Evolutionary conservation across 1,140 invertebrate genomes (phyloP), one percentile per base, ranked within the genome.

Genomic region (Drosophila sechellia): DNA sequence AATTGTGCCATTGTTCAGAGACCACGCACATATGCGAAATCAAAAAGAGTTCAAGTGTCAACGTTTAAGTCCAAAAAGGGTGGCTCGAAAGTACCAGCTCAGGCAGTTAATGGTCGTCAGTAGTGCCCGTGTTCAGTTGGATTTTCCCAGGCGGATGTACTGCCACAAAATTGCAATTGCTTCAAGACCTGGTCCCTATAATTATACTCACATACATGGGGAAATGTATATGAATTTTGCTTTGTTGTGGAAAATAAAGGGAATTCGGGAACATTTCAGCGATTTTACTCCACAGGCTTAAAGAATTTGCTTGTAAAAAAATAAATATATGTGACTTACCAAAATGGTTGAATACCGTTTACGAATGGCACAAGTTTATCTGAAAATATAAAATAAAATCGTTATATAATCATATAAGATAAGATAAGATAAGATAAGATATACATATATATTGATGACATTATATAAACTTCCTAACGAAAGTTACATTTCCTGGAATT

Each of bases 41-140:
- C 84, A 87, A 86, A 87, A 87, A 89, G 83, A 87, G 83, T 87
- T 87, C 83, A 87, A 87, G 83, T 70, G 76, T 79, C 77, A 60
- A 57, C 83, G 60, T 81, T 86, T 86, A 86, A 74, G 69, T 78
- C 64, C 31, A 52, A 52, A 31, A 35, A 52, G 49, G 43, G 20
- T 54, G 64, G 37, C 46, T 71, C 34, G 49, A 43, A 65, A 86
- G 83, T 77, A 57, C 69, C 59, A 46, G 13, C 71, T 84, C 55
- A 63, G 80, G 75, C 64, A 83, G 75, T 84, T 84, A 79, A 84
- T 85, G 71, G 77, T 46, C 49, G 59, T 10, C 11, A 27, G 54
- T 59, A 11, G 52, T 61, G 39, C 17, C 25, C 52, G n/a, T 50
- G 13, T 43, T 50, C 50, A 37, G 53, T 34, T 15, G n/a, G 27